These are phyloP conservation scores for Pterocles orientalis DNA, from an alignment of 2,113 vertebrate species.

Conservation along the genomic window DNA sequence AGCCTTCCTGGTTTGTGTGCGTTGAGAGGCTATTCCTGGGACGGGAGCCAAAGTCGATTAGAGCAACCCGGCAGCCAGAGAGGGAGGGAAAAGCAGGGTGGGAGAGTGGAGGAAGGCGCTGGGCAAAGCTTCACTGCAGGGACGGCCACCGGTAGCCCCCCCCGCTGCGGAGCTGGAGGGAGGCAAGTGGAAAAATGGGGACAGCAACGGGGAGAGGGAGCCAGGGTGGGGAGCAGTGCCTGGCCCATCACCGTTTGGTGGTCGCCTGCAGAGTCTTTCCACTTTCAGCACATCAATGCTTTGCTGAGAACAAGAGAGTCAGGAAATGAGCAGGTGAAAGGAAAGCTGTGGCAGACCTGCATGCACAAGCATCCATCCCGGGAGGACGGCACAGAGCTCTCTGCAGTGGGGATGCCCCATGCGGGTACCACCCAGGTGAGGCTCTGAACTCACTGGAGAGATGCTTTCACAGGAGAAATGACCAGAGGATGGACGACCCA, in stretches of 20 bases:
- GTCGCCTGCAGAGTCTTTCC: not conserved
- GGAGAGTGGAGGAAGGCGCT: not conserved
- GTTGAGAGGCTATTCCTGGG: slow-evolving; percentile 46
- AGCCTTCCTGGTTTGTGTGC: slow-evolving; percentile 35
- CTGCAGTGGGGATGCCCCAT: rapidly evolving
- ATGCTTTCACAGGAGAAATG: not conserved
- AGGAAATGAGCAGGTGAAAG: not conserved
- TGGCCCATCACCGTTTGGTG: rapidly evolving
- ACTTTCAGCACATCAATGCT: not conserved
- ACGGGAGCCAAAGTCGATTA: slow-evolving; percentile 39
- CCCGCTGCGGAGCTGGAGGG: not conserved
- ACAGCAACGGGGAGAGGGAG: not conserved
- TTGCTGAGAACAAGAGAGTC: rapidly evolving
- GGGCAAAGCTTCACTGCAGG: not conserved
- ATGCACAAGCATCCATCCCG: not conserved
- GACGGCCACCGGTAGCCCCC: not conserved
- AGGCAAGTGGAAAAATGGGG: not conserved
- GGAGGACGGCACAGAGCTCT: not conserved
- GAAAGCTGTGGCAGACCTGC: not conserved
- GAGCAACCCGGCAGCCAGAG: not conserved
- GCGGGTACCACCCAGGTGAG: not conserved
- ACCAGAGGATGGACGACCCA: not conserved
- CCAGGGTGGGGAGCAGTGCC: not conserved
- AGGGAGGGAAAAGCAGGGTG: not conserved
- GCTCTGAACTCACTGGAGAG: not conserved